phyloP scores from a whole-genome alignment of 2,888 invertebrate species.

The Diadromus collaris region DNA sequence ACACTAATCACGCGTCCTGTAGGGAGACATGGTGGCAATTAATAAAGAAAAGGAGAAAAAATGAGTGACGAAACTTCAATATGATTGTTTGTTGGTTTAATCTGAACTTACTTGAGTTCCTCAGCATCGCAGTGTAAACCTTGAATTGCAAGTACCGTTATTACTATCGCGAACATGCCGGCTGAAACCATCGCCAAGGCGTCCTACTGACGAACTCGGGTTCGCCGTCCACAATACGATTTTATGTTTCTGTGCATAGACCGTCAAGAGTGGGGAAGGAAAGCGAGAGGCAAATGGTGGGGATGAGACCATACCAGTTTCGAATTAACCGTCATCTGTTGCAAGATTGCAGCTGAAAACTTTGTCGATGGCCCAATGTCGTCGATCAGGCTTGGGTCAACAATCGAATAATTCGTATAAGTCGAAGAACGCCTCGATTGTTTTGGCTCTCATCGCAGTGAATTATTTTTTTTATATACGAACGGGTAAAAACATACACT shows the following conservation, averaged over 20 bases:
- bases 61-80: background rate
- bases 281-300: conserved; percentile 57
- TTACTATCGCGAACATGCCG: conserved; percentile 66
- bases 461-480: background rate
- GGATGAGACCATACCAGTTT: conserved; percentile 24
- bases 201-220: conserved; percentile 61
- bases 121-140: conserved; percentile 51
- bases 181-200: conserved; percentile 58
- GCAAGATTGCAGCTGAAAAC: background rate
- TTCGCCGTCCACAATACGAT: conserved; percentile 60
- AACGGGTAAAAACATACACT: background rate
- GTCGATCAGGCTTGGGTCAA: background rate
- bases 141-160: conserved; percentile 61
- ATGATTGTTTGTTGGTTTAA: background rate
- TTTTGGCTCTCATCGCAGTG: background rate
- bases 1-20: background rate
- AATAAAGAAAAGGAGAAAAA: conserved; percentile 9
- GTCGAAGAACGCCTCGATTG: background rate
- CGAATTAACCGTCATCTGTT: conserved; percentile 11
- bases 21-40: background rate
- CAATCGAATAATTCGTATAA: background rate
- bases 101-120: conserved; percentile 65
- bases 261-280: conserved; percentile 30
- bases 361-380: background rate
- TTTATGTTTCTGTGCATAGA: conserved; percentile 65